Evolutionary conservation across 53 echinoderm and acorn worm species (phyloP).

Genomic region (Echinarachnius parma): DNA sequence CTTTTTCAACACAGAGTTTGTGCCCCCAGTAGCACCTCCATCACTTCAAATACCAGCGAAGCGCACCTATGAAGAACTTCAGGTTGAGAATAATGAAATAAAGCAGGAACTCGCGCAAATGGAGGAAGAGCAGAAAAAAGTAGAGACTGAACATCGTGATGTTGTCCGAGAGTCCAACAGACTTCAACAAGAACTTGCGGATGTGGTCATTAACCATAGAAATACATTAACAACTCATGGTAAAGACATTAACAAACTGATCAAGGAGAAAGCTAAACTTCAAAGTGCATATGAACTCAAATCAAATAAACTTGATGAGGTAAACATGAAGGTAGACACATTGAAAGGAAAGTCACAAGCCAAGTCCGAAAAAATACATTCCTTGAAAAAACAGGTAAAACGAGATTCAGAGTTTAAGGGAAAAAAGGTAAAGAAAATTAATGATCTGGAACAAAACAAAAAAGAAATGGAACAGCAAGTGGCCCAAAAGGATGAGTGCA

Average conservation of each 20-base stretch:
- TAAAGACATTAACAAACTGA: background rate
- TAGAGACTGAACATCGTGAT: no score
- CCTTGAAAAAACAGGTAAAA: slow-evolving; percentile 6
- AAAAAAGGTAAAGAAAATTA: background rate
- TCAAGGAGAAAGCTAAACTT: background rate
- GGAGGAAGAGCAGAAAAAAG: background rate
- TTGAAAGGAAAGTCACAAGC: background rate
- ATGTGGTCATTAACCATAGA: background rate
- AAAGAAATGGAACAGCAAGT: background rate
- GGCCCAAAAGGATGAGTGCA: background rate
- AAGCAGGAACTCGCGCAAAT: background rate
- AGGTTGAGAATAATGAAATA: background rate
- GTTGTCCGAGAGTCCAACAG: background rate
- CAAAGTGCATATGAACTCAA: slow-evolving; percentile 5
- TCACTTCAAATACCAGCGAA: background rate
- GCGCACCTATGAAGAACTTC: background rate
- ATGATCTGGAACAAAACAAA: background rate
- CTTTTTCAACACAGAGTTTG: background rate
- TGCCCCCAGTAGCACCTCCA: background rate
- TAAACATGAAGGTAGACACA: background rate
- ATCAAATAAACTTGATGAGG: slow-evolving; percentile 13
- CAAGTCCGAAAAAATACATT: background rate
- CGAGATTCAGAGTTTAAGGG: background rate
- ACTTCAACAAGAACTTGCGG: background rate
- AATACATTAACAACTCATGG: background rate